Evolutionary conservation across 1,140 invertebrate genomes (phyloP).

Genomic region (Platorchestia sp.): DNA sequence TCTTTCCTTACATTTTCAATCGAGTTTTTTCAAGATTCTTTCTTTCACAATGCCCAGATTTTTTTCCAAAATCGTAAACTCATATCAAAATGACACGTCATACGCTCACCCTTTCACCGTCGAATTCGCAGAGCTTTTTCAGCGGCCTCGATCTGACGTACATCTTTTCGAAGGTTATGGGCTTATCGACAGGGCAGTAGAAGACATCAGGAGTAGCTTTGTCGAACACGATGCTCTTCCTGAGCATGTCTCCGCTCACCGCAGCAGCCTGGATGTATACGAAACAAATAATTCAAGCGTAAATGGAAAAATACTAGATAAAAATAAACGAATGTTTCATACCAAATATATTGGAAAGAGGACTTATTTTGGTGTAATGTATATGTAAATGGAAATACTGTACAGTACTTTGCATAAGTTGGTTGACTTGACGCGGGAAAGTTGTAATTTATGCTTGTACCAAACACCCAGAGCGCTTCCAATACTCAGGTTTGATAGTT

Average conservation of each 20-base stretch:
- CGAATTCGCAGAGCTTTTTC: conserved; percentile 82
- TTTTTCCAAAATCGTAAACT: no score
- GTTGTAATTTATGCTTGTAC: no score
- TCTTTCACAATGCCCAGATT: no score
- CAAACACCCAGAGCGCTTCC: no score
- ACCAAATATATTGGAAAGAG: background rate
- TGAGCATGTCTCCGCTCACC: conserved; percentile 80
- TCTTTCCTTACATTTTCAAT: no score
- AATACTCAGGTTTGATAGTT: no score
- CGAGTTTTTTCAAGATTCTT: no score
- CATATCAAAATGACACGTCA: background rate
- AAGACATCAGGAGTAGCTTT: conserved; percentile 87
- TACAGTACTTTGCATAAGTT: no score
- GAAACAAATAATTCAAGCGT: background rate
- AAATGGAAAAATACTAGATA: background rate
- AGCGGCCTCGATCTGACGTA: conserved; percentile 78
- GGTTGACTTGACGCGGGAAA: no score
- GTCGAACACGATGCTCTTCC: conserved; percentile 86
- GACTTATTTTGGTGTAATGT: background rate
- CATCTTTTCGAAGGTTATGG: conserved; percentile 73
- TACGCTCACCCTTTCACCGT: conserved; percentile 72
- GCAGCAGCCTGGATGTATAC: conserved; percentile 61
- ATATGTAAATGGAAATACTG: background rate
- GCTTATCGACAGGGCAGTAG: conserved; percentile 85
- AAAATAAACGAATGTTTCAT: background rate